A percentile compares a stretch with the other conserved stretches of the same genome.
Evolutionary conservation across 2,888 invertebrate genomes (phyloP).

Genomic region (Drosophila koepferae): DNA sequence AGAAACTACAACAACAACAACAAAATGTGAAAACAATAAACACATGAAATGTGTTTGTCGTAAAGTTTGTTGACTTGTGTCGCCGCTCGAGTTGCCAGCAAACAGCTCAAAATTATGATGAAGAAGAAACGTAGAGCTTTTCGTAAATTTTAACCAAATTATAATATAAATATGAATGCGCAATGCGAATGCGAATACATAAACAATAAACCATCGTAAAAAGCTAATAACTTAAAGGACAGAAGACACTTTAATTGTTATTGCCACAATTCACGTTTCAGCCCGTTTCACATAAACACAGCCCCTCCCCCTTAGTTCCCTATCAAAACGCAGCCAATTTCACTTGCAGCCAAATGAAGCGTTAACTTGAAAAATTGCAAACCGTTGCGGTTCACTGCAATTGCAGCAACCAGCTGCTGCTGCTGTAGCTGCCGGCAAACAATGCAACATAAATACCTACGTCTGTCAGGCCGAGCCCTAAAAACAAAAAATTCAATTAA

Average conservation of each 20-base stretch:
- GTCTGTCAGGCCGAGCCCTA: constrained; percentile 58
- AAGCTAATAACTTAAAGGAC: constrained; percentile 23
- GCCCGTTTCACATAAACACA: constrained; percentile 6
- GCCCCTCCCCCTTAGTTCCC: not conserved
- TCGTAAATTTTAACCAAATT: constrained; percentile 29
- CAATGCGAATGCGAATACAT: not conserved
- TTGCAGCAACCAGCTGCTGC: constrained; percentile 33
- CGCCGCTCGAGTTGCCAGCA: constrained; percentile 60
- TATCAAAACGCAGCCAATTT: constrained; percentile 50
- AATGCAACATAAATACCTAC: constrained; percentile 57
- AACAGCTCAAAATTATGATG: constrained; percentile 33
- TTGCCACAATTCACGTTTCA: constrained; percentile 16
- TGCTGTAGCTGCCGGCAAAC: constrained; percentile 38
- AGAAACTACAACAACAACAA: constrained; percentile 13
- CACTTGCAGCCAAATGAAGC: constrained; percentile 74
- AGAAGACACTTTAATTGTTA: constrained; percentile 27
- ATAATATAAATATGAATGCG: constrained; percentile 7
- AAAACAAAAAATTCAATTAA: constrained; percentile 70
- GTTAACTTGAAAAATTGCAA: constrained; percentile 74
- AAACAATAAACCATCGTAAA: constrained; percentile 19
- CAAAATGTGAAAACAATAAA: constrained; percentile 38
- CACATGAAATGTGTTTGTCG: constrained; percentile 35
- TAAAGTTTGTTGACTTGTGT: constrained; percentile 67
- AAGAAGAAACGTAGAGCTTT: constrained; percentile 23
- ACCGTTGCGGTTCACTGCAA: constrained; percentile 74